Evolutionary conservation across 2,113 vertebrate species (phyloP).

Genomic region (Raja brachyura): DNA sequence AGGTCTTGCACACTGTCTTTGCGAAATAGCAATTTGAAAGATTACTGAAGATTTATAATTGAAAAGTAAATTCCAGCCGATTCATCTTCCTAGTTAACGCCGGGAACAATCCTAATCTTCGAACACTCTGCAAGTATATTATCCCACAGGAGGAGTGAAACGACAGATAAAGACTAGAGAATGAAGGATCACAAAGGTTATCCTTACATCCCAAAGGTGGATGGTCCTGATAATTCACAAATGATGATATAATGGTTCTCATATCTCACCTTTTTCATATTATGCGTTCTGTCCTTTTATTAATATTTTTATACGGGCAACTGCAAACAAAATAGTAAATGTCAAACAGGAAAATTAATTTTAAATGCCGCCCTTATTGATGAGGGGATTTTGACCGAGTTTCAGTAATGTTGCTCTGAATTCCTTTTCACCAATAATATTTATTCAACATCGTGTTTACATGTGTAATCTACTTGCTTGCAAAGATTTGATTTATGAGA

Average conservation of each 20-base stretch:
- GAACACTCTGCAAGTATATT: not conserved
- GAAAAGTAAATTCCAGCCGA: not conserved
- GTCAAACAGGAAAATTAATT: not conserved
- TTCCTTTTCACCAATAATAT: not conserved
- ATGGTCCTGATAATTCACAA: not conserved
- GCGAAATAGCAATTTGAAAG: not conserved
- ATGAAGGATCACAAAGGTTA: not conserved
- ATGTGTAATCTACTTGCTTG: not conserved
- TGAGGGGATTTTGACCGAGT: not conserved
- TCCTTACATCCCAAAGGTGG: not conserved
- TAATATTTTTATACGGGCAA: not conserved
- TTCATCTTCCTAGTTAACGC: not conserved
- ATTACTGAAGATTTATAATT: constrained; percentile 21
- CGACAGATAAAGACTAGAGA: not conserved
- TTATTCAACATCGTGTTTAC: not conserved
- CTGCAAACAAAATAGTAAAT: not conserved
- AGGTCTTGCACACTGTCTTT: not conserved
- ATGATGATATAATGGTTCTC: not conserved
- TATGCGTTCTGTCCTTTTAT: not conserved
- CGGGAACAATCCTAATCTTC: not conserved
- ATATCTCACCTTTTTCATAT: not conserved
- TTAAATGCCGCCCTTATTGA: not conserved
- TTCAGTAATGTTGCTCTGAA: not conserved
- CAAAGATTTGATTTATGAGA: not conserved
- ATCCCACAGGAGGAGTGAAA: not conserved